Conservation (phyloP, 2,797 vertebrate species). For the Pseudocheirus occidentalis region DNA sequence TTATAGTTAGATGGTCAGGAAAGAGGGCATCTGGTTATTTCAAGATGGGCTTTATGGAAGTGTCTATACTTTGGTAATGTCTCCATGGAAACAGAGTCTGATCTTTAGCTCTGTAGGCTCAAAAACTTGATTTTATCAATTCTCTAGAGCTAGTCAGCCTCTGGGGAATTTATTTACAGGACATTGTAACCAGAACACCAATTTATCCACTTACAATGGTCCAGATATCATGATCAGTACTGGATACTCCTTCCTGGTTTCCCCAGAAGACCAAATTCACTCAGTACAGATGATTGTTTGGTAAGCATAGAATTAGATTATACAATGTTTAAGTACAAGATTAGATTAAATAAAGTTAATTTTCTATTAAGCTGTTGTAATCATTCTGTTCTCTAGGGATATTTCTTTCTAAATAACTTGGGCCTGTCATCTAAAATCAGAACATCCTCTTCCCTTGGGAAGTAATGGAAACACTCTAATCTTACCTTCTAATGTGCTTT, state of each 20-base stretch:
- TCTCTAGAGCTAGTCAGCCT: background rate
- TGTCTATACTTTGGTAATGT: background rate
- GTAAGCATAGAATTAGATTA: background rate
- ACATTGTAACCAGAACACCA: background rate
- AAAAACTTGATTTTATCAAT: slow-evolving; percentile 6
- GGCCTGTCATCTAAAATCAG: background rate
- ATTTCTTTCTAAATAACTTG: background rate
- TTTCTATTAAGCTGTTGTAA: background rate
- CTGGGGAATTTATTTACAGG: background rate
- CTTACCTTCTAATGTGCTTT: background rate
- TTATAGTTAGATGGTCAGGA: background rate
- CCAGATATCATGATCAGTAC: background rate
- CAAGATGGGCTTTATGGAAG: background rate
- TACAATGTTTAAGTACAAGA: background rate
- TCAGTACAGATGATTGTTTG: background rate
- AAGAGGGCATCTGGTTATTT: background rate
- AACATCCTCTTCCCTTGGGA: background rate
- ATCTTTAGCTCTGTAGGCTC: background rate
- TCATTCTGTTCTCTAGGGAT: background rate
- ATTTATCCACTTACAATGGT: background rate
- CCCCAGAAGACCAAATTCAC: background rate
- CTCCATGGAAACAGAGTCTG: background rate
- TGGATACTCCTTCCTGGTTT: background rate
- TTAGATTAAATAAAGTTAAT: background rate
- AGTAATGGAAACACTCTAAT: background rate